Evolutionary conservation across 2,797 vertebrate species (phyloP).

Genomic region (Perodicticus potto): DNA sequence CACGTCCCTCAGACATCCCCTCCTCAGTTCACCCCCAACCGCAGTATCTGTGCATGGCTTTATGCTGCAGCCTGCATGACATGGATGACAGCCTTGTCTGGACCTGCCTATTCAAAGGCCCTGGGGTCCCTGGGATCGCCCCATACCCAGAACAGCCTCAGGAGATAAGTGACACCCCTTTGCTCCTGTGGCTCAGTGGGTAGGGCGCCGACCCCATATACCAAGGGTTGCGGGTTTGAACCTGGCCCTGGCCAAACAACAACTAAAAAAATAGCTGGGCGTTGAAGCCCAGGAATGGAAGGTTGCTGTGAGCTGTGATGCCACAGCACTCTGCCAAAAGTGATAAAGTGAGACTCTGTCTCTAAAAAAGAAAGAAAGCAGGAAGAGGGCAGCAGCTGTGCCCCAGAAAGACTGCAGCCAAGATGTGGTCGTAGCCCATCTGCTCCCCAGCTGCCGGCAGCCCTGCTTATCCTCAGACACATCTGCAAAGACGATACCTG

Average conservation of each 20-base stretch:
- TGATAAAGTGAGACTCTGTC: too few species aligned
- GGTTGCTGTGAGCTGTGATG: too few species aligned
- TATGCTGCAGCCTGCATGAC: not conserved
- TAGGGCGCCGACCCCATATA: too few species aligned
- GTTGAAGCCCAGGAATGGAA: too few species aligned
- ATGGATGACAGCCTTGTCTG: accelerated
- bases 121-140: not conserved
- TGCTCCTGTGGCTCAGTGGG: too few species aligned
- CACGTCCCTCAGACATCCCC: accelerated
- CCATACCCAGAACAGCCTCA: not conserved
- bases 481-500: not conserved
- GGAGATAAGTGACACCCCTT: accelerated
- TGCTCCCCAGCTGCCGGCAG: not conserved
- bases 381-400: not conserved
- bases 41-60: accelerated
- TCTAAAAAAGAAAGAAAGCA: too few species aligned
- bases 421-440: accelerated
- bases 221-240: too few species aligned
- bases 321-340: too few species aligned
- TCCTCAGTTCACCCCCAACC: accelerated
- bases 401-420: accelerated
- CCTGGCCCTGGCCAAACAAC: too few species aligned
- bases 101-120: not conserved
- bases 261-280: too few species aligned
- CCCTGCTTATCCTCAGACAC: not conserved